These are phyloP conservation scores for Sarcoramphus papa DNA, from an alignment of 2,797 vertebrate genomes.

Conservation along the genomic window DNA sequence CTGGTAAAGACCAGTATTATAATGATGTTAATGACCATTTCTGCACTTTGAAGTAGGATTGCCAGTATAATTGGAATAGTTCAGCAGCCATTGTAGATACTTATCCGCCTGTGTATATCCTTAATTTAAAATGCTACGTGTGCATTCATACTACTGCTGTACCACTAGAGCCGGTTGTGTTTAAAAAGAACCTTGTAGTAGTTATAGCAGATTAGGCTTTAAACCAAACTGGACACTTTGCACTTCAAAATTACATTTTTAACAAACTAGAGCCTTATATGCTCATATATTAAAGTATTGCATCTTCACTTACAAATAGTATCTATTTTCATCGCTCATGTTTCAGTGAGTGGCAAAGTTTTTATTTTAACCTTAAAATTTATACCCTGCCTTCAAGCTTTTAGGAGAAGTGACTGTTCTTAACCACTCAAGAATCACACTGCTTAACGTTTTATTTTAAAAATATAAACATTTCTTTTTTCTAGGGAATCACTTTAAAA, in stretches of 20 bases:
- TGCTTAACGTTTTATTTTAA: background rate
- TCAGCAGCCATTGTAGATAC: background rate
- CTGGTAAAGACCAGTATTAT: background rate
- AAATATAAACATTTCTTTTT: background rate
- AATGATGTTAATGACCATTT: background rate
- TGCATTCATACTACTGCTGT: background rate
- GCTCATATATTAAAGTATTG: background rate
- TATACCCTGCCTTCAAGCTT: background rate
- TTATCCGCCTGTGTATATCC: background rate
- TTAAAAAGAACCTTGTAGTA: background rate
- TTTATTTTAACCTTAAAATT: background rate
- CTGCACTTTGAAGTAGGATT: background rate
- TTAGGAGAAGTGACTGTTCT: background rate
- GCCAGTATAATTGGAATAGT: background rate
- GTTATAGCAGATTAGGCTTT: background rate
- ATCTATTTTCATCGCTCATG: background rate
- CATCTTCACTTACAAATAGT: background rate
- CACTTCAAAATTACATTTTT: background rate
- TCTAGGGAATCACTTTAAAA: constrained; percentile 95
- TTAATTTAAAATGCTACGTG: background rate
- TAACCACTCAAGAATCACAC: background rate
- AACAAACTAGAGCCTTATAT: background rate
- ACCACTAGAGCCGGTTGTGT: background rate
- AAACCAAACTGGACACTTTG: background rate
- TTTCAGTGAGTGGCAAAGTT: background rate